Conservation (phyloP, 2,797 vertebrate species). For the Microctenopoma lineatum region DNA sequence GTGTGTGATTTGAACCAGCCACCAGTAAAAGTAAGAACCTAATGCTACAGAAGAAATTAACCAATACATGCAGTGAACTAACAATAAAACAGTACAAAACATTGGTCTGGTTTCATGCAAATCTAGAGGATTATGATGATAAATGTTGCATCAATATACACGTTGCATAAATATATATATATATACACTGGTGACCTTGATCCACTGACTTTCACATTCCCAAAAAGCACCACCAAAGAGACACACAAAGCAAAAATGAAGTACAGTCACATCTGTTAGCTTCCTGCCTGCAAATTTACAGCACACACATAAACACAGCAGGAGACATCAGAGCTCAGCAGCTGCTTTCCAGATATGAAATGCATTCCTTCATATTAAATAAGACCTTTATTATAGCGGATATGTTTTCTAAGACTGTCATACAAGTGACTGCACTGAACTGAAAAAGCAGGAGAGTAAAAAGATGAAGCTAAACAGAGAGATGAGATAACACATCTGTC, state of each 20-base stretch:
- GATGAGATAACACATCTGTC: conserved; percentile 59
- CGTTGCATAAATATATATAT: too few species aligned
- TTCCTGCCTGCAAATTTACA: conserved; percentile 52
- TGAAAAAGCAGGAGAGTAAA: conserved; percentile 7
- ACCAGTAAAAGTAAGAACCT: neutral
- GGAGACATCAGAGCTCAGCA: conserved; percentile 44
- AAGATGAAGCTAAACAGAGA: conserved; percentile 37
- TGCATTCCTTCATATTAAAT: conserved; percentile 68
- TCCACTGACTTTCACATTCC: conserved; percentile 8
- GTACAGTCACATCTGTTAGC: conserved; percentile 43
- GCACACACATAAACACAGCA: conserved; percentile 7
- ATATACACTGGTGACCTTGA: conserved; percentile 4
- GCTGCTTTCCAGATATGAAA: conserved; percentile 77
- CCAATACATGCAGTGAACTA: neutral
- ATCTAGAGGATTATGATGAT: neutral
- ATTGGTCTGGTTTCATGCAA: neutral
- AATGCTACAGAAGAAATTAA: neutral
- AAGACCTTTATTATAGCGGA: conserved; percentile 45
- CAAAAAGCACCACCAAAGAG: conserved; percentile 7
- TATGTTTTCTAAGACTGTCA: conserved; percentile 21
- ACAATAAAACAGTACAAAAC: neutral
- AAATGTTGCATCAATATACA: neutral
- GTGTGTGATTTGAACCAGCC: neutral
- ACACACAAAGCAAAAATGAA: conserved; percentile 34
- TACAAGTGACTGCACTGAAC: conserved; percentile 8